Evolutionary conservation across 2,113 vertebrate genomes (phyloP).

Genomic region (Paratilapia polleni): DNA sequence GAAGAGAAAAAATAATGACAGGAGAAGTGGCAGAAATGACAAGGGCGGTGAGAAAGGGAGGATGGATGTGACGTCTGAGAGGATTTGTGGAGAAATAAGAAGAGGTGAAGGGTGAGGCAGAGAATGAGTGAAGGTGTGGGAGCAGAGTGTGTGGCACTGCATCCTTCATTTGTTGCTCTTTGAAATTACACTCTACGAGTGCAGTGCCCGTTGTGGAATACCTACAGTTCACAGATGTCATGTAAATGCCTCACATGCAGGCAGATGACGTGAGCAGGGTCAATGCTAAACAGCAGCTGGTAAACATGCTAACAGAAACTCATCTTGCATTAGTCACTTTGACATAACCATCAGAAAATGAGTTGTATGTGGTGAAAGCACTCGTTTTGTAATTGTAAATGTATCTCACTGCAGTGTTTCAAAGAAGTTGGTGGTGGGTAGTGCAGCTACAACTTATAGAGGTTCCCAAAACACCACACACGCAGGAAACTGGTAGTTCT

Average conservation of each 20-base stretch:
- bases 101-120: not conserved
- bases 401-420: not conserved
- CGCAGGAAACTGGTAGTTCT: not conserved
- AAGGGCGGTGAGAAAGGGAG: not conserved
- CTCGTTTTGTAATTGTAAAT: not conserved
- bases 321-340: no score
- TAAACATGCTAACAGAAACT: no score
- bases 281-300: not conserved
- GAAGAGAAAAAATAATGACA: not conserved
- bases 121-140: not conserved
- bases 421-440: not conserved
- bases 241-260: no score
- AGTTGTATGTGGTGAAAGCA: not conserved
- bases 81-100: not conserved
- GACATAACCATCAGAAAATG: not conserved
- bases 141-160: not conserved
- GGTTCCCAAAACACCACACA: not conserved
- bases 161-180: conserved; percentile 3
- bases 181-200: not conserved
- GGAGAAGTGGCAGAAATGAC: not conserved
- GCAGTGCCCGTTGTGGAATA: not conserved
- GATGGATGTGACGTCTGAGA: not conserved
- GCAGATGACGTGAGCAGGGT: not conserved
- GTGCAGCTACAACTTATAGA: not conserved
- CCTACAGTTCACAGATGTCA: no score